Evolutionary conservation across 2,113 vertebrate species (phyloP).

Genomic region (Numida meleagris): DNA sequence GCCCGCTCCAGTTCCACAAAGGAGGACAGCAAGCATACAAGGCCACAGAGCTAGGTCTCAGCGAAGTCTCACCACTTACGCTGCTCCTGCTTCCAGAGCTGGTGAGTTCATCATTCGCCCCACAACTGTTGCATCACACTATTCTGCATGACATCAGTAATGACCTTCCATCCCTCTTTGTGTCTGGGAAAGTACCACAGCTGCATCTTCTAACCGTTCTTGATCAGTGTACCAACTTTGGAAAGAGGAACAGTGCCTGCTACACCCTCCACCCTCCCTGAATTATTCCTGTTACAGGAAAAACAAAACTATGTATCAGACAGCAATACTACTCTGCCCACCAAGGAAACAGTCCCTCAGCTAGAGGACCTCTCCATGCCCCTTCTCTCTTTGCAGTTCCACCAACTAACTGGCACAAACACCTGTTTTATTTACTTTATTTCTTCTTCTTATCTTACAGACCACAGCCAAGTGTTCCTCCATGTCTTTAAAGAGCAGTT

Average conservation of each 20-base stretch:
- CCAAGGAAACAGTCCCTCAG: background rate
- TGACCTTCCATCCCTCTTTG: background rate
- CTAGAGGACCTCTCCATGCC: background rate
- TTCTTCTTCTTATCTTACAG: background rate
- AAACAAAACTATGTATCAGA: background rate
- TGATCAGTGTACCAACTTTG: background rate
- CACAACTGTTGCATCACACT: too few relatives aligned
- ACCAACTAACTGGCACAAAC: background rate
- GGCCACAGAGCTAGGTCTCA: background rate
- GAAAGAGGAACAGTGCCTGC: background rate
- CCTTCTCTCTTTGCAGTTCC: background rate
- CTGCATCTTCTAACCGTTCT: rapidly evolving
- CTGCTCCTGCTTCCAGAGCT: background rate
- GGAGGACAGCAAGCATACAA: rapidly evolving
- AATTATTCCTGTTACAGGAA: background rate
- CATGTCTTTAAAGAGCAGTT: background rate
- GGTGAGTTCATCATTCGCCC: background rate
- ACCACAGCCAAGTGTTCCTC: background rate
- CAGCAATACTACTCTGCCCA: background rate
- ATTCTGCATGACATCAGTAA: background rate
- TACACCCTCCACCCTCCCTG: background rate
- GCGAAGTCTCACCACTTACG: background rate
- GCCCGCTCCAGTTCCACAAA: background rate
- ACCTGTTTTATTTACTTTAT: background rate
- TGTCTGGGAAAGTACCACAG: background rate